phyloP scores from a whole-genome alignment of 2,888 invertebrate species.

The Alloscopus bannaensis region DNA sequence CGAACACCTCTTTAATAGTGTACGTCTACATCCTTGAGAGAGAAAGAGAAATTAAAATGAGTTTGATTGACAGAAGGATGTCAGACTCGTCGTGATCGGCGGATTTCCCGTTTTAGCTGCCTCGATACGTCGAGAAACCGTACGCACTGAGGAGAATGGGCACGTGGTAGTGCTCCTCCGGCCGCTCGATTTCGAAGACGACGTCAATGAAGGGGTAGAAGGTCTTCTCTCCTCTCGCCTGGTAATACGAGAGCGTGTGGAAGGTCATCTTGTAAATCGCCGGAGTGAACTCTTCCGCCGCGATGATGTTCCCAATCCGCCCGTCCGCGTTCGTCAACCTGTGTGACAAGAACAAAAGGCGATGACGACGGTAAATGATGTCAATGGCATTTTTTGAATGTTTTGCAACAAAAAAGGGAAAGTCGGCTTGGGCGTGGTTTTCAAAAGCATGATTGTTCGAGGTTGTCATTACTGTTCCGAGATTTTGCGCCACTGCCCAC shows the following conservation, averaged over 20 bases:
- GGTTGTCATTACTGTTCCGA: constrained; percentile 72
- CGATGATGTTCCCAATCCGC: constrained; percentile 80
- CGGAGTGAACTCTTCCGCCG: constrained; percentile 76
- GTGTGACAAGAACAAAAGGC: background rate
- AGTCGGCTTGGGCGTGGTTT: too few species aligned
- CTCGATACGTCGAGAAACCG: constrained; percentile 82
- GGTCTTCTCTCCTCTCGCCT: constrained; percentile 72
- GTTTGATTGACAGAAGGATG: too few species aligned
- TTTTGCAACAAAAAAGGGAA: too few species aligned
- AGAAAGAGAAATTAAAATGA: too few species aligned
- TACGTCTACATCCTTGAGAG: too few species aligned
- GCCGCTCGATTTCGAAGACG: constrained; percentile 81
- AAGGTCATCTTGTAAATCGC: constrained; percentile 83
- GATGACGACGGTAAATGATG: too few species aligned
- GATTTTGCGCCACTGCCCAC: constrained; percentile 82
- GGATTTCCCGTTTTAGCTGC: constrained; percentile 74
- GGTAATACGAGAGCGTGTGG: constrained; percentile 84
- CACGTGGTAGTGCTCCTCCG: constrained; percentile 84
- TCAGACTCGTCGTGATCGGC: background rate
- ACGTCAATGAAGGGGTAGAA: constrained; percentile 88
- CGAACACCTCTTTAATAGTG: too few species aligned
- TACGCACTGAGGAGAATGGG: constrained; percentile 80
- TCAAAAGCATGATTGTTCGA: too few species aligned
- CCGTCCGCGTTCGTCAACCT: constrained; percentile 79
- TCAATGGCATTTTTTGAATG: too few species aligned